phyloP scores from a whole-genome alignment of 2,888 invertebrate genomes.

The Galeruca laticollis region DNA sequence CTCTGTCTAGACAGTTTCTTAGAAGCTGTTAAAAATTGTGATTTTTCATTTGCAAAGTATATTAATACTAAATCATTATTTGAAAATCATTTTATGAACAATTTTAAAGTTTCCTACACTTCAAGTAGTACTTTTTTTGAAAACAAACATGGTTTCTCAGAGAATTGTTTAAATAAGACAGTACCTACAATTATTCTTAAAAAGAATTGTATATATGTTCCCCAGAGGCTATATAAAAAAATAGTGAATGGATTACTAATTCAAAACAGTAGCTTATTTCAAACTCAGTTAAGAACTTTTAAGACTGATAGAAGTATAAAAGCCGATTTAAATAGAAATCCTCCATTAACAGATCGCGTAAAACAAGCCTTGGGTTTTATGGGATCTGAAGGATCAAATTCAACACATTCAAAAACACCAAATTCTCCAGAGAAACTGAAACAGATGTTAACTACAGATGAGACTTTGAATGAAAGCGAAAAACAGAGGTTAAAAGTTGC shows the following conservation, averaged over 20 bases:
- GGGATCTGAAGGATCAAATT: slow-evolving; percentile 47
- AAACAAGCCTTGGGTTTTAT: slow-evolving; percentile 69
- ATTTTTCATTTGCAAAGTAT: slow-evolving; percentile 62
- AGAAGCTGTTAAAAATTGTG: slow-evolving; percentile 65
- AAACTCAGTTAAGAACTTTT: slow-evolving; percentile 78
- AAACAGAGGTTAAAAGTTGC: slow-evolving; percentile 86
- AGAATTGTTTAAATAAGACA: slow-evolving; percentile 54
- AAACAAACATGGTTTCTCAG: slow-evolving; percentile 66
- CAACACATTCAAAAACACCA: slow-evolving; percentile 49
- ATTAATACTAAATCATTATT: slow-evolving; percentile 58
- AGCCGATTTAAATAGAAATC: slow-evolving; percentile 79
- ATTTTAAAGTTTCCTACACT: slow-evolving; percentile 63
- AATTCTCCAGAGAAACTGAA: slow-evolving; percentile 67
- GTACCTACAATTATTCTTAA: slow-evolving; percentile 58
- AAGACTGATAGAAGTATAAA: slow-evolving; percentile 82
- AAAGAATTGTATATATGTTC: slow-evolving; percentile 55
- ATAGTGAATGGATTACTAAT: slow-evolving; percentile 56
- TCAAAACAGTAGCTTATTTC: slow-evolving; percentile 60
- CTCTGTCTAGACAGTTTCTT: slow-evolving; percentile 67
- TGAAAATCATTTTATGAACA: slow-evolving; percentile 60
- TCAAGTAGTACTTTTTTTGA: slow-evolving; percentile 66
- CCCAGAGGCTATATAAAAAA: slow-evolving; percentile 59
- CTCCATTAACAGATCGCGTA: slow-evolving; percentile 76
- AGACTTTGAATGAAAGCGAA: slow-evolving; percentile 68
- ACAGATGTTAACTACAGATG: slow-evolving; percentile 70